Evolutionary conservation across 2,797 vertebrate species (phyloP), one percentile per base, ranked within the genome.

Genomic region (Aeoliscus strigatus): DNA sequence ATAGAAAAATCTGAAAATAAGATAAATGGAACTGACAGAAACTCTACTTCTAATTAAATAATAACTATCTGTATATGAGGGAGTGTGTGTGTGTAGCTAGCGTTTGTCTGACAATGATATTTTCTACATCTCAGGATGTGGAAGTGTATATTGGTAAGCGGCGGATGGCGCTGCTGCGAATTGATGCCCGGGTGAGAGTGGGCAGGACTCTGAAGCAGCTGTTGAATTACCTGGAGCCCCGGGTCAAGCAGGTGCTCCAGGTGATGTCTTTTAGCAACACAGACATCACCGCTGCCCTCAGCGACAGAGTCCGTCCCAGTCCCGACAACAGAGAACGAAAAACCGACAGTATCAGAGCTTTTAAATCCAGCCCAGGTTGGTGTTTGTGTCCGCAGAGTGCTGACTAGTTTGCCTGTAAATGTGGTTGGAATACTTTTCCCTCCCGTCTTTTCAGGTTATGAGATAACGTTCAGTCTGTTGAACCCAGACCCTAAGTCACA

Each of bases 401-500:
- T 5, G 8, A 34, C 2, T 2, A 10, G 2, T 5, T n/a, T 30
- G 8, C 27, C 5, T 2, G 6, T 34, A 1, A 27, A 2, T 14
- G 1, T 38, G 5, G 1, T 34, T 3, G 12, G 2, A 38, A 38
- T n/a, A 9, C 5, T 31, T 33, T 43, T 9, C 1, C 2, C 25
- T 5, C 2, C 27, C 7, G 26, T 52, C 9, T 31, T 13, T 45
- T 27, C 31, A 98, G 96, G 94, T 28, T 96, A 97, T 8, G 95
- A 98, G 78, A 93, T 98, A 78, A 98, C 93, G 12, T 97, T 99
- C 85, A 99, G 93, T 64, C 83, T 97, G 57, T 75, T 99, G 67
- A 98, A 97, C 73, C 96, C 95, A 0, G 94, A 98, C 71, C 96
- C 96, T 25, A 94, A 90, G 73, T 93, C 91, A 11, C 95, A 97